phyloP scores from a whole-genome alignment of 1,140 invertebrate genomes.

The Papilio glaucus region DNA sequence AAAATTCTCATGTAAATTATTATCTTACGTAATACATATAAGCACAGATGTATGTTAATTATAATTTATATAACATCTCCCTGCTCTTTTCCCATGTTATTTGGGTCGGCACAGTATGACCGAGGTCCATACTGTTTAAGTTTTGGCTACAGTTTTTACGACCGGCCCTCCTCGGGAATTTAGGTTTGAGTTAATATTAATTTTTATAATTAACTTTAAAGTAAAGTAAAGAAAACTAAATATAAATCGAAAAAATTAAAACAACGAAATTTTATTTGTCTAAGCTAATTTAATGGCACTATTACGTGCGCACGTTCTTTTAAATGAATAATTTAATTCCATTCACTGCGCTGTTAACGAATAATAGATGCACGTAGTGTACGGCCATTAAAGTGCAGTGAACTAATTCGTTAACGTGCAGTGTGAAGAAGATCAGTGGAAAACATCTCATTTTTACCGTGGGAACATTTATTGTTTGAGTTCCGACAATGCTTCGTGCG shows the following conservation, averaged over 20 bases:
- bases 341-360: constrained; percentile 16
- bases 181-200: too few relatives aligned
- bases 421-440: constrained; percentile 23
- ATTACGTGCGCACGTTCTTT: constrained; percentile 12
- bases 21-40: too few relatives aligned
- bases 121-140: too few relatives aligned
- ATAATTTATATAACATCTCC: too few relatives aligned
- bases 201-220: too few relatives aligned
- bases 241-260: neutral
- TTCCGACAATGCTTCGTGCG: constrained; percentile 16
- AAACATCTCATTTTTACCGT: constrained; percentile 27
- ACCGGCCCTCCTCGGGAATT: too few relatives aligned
- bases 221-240: too few relatives aligned
- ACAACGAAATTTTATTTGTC: neutral
- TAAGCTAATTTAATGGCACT: constrained; percentile 21
- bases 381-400: constrained; percentile 10
- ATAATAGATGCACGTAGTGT: constrained; percentile 13
- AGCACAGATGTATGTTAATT: too few relatives aligned
- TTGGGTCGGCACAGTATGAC: too few relatives aligned
- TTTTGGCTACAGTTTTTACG: too few relatives aligned
- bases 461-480: constrained; percentile 29
- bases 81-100: too few relatives aligned
- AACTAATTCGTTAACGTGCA: constrained; percentile 17
- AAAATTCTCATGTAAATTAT: too few relatives aligned
- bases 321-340: constrained; percentile 13